Evolutionary conservation across 2,888 invertebrate species (phyloP).

Genomic region (Drosophila meridionalis): DNA sequence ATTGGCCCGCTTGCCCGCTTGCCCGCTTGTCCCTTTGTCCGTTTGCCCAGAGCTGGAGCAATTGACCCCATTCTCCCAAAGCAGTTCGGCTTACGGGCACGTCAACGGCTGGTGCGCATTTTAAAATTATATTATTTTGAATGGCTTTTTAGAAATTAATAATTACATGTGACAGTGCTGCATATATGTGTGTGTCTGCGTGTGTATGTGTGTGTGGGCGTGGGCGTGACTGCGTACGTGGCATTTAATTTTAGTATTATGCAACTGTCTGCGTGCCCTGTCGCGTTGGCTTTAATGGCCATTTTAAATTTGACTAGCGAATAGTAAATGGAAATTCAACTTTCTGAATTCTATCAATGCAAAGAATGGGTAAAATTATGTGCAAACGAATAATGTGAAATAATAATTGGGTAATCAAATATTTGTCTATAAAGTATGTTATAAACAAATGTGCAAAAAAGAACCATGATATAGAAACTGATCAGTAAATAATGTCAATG

Average conservation of each 20-base stretch:
- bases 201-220: slow-evolving; percentile 7
- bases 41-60: background rate
- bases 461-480: background rate
- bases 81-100: slow-evolving; percentile 37
- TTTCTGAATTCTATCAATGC: slow-evolving; percentile 1
- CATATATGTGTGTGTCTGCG: slow-evolving; percentile 1
- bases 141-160: slow-evolving; percentile 81
- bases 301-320: slow-evolving; percentile 45
- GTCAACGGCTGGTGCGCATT: slow-evolving; percentile 61
- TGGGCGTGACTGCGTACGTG: slow-evolving; percentile 59
- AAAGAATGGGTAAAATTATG: background rate
- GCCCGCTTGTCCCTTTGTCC: too few relatives aligned
- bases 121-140: slow-evolving; percentile 81
- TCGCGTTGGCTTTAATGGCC: slow-evolving; percentile 53
- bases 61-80: background rate
- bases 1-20: background rate
- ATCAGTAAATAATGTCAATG: background rate
- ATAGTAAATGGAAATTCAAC: slow-evolving; percentile 31
- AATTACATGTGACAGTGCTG: slow-evolving; percentile 72
- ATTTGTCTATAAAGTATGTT: background rate
- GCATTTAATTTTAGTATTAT: slow-evolving; percentile 70
- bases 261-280: slow-evolving; percentile 27
- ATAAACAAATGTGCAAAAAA: background rate
- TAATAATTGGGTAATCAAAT: slow-evolving; percentile 2
- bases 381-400: background rate